These are phyloP conservation scores for Taeniopygia guttata DNA, from an alignment of 2,797 vertebrate genomes.

Conservation along the genomic window DNA sequence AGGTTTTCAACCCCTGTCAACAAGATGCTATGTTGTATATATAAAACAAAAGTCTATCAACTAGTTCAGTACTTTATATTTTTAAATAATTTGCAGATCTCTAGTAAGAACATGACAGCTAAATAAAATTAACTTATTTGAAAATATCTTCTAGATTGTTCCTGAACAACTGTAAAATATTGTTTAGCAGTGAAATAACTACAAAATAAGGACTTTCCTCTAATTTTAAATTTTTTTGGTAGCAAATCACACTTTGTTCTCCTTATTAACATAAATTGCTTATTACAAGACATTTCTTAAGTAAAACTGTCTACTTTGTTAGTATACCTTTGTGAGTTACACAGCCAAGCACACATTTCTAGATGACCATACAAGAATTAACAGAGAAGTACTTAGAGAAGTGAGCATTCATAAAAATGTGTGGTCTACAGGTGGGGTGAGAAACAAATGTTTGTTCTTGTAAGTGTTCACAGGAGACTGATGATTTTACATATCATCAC, in stretches of 20 bases:
- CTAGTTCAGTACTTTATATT: background rate
- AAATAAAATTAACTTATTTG: background rate
- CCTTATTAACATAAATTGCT: background rate
- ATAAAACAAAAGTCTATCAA: background rate
- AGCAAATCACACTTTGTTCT: background rate
- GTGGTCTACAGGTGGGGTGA: background rate
- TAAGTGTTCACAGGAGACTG: background rate
- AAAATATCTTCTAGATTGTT: background rate
- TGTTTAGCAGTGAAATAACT: background rate
- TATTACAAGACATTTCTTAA: background rate
- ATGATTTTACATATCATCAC: background rate
- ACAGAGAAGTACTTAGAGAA: background rate
- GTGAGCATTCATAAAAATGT: background rate
- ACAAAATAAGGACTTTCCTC: background rate
- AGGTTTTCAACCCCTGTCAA: background rate
- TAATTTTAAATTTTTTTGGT: background rate
- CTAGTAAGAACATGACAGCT: background rate
- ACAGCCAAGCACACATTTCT: background rate
- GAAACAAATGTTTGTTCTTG: background rate
- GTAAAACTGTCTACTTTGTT: background rate
- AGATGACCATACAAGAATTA: background rate
- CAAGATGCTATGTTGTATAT: accelerated
- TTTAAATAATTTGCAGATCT: background rate
- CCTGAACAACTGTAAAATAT: background rate
- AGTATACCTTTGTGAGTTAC: background rate